Conservation (phyloP, 2,888 invertebrate genomes). For the Hirtodrosophila cameraria region DNA sequence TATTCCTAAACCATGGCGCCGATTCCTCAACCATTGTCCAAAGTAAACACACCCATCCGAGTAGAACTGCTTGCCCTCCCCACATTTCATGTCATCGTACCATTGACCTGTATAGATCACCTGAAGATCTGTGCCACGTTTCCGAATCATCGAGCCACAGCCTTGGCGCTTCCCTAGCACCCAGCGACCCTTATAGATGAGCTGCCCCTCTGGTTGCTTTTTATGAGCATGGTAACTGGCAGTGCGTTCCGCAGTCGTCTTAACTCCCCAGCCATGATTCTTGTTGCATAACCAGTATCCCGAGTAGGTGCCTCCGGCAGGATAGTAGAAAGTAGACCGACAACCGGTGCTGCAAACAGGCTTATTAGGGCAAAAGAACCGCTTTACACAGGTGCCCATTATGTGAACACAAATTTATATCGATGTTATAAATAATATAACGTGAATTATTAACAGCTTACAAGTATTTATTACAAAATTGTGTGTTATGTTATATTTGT, state of each 20-base stretch:
- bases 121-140: slow-evolving; percentile 64
- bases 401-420: slow-evolving; percentile 13
- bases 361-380: slow-evolving; percentile 60
- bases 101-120: slow-evolving; percentile 81
- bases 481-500: too few species aligned
- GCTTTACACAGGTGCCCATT: slow-evolving; percentile 58
- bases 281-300: slow-evolving; percentile 77
- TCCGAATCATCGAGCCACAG: slow-evolving; percentile 76
- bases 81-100: slow-evolving; percentile 78
- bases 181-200: slow-evolving; percentile 83
- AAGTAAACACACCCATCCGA: slow-evolving; percentile 78
- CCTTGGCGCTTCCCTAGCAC: slow-evolving; percentile 75
- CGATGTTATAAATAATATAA: background rate
- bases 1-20: slow-evolving; percentile 81
- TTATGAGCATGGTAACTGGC: slow-evolving; percentile 39
- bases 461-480: too few species aligned
- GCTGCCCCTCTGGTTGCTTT: slow-evolving; percentile 59
- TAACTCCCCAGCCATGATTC: slow-evolving; percentile 77
- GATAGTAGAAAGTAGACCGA: slow-evolving; percentile 70
- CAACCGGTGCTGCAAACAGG: slow-evolving; percentile 66
- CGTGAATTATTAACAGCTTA: background rate
- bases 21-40: slow-evolving; percentile 79
- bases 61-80: slow-evolving; percentile 82
- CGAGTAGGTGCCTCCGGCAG: slow-evolving; percentile 72
- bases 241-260: slow-evolving; percentile 43